Evolutionary conservation across 1,140 invertebrate species (phyloP), one percentile per base, ranked within the genome.

Genomic region (Druon quercuslanigerum): DNA sequence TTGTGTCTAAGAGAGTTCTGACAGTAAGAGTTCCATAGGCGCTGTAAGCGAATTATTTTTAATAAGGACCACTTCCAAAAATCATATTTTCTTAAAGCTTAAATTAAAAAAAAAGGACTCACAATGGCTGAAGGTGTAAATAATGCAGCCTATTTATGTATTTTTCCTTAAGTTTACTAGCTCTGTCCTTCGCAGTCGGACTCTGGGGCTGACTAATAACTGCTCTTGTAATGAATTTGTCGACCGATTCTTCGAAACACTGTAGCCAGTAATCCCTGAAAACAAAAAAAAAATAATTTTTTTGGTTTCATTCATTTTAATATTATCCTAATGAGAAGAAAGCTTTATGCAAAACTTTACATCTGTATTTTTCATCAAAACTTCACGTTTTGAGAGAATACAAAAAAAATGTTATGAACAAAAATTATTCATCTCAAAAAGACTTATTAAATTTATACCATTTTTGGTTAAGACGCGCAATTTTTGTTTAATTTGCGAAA

Each of bases 21-120:
- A 99, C 96, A 77, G 96, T 98, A 77, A 98, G 92, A 76, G 95
- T 95, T 76, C 96, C 97, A 93, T 96, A 96, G 75, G 96, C 96
- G 92, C 97, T 96, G 88, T 87, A 92, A 92, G 87, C 86, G 87
- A 74, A 91, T 84, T 71, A 66, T n/a, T 66, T 40, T 56, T n/a
- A 56, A n/a, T 11, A 12, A 56, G 0, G 8, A 56, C 52, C 6
- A 56, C 14, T 56, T 56, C 1, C 6, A 46, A 46, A 56, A 56
- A 56, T 12, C 13, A 17, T 25, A 76, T 70, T 78, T 76, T 54
- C 52, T 56, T 72, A 52, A 76, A 52, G n/a, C 5, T 56, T 4
- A 5, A 46, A 66, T 73, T 46, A 75, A 25, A 52, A 75, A 25
- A 52, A 51, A 16, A 20, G 19, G 78, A 81, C 94, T 94, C 93